Evolutionary conservation across 2,888 invertebrate genomes (phyloP), one percentile per base, ranked within the genome.

Genomic region (Protula sp.): DNA sequence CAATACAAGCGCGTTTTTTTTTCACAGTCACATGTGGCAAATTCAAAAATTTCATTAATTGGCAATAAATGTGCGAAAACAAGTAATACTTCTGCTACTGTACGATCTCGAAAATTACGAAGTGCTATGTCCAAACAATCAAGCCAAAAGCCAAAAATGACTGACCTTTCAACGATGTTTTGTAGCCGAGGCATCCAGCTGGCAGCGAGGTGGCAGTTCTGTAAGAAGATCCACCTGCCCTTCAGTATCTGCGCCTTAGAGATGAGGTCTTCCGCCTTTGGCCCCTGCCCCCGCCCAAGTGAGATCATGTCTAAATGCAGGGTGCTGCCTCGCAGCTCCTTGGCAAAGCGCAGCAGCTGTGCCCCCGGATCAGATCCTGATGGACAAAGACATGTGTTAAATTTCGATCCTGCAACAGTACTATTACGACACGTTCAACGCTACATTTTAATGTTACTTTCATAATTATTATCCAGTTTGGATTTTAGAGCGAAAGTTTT

Each of bases 281-380:
- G 77, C 3, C 80, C 81, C 64, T 81, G 80, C 31, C 80, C 81
- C 57, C 79, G 68, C 3, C 81, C 81, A 47, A 81, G 70, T 19
- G 81, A 81, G 57, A 81, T 78, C 78, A 80, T 79, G 66, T 81
- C 81, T 52, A 81, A 66, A 63, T 81, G 80, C 2, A 76, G 67
- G 30, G 76, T 71, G 59, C 74, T 76, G 5, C 80, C 80, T 30
- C 78, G 63, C 30, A 75, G 62, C 47, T 81, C 80, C 65, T 74
- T 74, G 30, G 80, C 80, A 70, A 80, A 79, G 38, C 78, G 65
- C 56, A 78, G 61, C 56, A 81, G 60, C 66, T 76, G 75, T 19
- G 70, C 64, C 1, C 73, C 73, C 3, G 81, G 80, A 62, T 81
- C 80, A 61, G 78, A 77, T 30, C 79, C 80, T 80, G 60, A 3